phyloP scores from a whole-genome alignment of 2,797 vertebrate species.

The Coilia nasus region DNA sequence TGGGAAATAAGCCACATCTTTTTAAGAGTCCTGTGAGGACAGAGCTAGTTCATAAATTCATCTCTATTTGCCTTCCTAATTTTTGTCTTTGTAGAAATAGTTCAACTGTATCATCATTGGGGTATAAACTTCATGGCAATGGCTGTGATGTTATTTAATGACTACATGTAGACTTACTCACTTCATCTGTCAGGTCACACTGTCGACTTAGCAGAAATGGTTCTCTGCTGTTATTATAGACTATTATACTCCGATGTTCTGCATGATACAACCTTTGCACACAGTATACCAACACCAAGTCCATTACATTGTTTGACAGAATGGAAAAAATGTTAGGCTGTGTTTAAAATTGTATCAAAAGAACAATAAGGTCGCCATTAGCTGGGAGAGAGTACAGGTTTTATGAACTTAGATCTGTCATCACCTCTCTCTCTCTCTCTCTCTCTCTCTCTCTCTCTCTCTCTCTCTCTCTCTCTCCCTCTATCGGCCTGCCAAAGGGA shows the following conservation, averaged over 20 bases:
- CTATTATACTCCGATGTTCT: constrained; percentile 29
- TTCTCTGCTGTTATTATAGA: not conserved
- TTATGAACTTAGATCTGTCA: constrained; percentile 54
- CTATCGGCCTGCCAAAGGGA: not conserved
- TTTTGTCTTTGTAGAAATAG: not conserved
- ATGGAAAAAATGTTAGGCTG: constrained; percentile 42
- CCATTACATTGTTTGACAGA: constrained; percentile 37
- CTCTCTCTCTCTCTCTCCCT: not conserved
- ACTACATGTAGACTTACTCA: constrained; percentile 33
- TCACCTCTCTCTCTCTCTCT: constrained; percentile 35
- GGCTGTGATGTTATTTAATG: constrained; percentile 46
- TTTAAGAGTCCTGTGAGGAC: not conserved
- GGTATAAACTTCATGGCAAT: not conserved
- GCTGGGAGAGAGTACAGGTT: constrained; percentile 37
- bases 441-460: not conserved
- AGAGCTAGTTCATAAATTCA: not conserved
- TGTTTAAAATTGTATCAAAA: constrained; percentile 45
- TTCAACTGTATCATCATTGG: not conserved
- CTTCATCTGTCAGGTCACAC: constrained; percentile 36
- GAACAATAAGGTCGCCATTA: constrained; percentile 44
- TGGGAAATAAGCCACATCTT: not conserved
- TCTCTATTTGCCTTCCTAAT: not conserved
- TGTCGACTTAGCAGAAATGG: constrained; percentile 26
- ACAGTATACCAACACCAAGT: constrained; percentile 3
- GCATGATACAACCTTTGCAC: constrained; percentile 29